Conservation (phyloP, 2,113 vertebrate genomes). For the Heloderma charlesbogerti region DNA sequence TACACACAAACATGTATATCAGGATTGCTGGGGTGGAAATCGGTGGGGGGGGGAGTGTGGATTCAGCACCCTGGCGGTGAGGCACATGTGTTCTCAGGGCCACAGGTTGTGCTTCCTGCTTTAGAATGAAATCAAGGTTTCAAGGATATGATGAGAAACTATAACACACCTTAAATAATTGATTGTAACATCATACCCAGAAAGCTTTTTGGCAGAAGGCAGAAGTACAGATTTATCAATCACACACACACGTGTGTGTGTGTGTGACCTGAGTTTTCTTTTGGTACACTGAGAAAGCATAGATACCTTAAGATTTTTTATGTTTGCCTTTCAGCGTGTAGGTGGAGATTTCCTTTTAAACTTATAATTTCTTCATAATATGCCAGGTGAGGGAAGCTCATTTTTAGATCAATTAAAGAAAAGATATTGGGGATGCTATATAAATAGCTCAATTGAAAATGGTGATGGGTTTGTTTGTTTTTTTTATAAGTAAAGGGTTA, state of each 20-base stretch:
- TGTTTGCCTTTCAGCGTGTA: background rate
- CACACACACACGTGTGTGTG: too few relatives aligned
- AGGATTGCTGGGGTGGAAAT: too few relatives aligned
- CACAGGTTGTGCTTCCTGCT: background rate
- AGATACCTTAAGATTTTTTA: background rate
- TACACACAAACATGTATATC: too few relatives aligned
- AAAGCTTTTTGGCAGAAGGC: background rate
- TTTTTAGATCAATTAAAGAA: too few relatives aligned
- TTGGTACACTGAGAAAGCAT: background rate
- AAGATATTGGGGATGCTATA: background rate
- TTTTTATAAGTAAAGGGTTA: background rate
- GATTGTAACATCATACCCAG: background rate
- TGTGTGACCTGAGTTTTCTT: background rate
- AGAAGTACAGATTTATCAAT: background rate
- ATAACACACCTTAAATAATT: background rate
- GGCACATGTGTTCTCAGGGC: background rate
- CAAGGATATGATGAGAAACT: background rate
- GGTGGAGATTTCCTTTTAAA: background rate
- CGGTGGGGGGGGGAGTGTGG: too few relatives aligned
- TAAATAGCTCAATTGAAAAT: conserved; percentile 16
- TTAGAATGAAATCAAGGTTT: background rate
- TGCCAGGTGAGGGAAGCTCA: background rate
- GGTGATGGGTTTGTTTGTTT: background rate
- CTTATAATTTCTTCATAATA: background rate
- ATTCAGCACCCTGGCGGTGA: background rate